Evolutionary conservation across 2,113 vertebrate genomes (phyloP).

Genomic region (Pimephales promelas): DNA sequence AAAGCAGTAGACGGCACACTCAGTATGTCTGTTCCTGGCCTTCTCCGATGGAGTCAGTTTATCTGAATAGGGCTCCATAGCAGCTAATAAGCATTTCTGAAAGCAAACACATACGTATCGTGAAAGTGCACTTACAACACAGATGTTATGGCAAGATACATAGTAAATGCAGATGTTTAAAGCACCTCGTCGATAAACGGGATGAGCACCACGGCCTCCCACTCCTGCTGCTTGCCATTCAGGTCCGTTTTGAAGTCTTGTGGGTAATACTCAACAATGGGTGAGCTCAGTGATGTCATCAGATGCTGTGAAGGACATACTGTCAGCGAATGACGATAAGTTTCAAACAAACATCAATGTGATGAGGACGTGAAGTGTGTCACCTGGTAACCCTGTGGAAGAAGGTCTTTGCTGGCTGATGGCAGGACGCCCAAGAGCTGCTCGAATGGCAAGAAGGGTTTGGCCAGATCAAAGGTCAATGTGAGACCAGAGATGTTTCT

Average conservation of each 20-base stretch:
- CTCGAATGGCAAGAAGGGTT: constrained; percentile 96
- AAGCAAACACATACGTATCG: constrained; percentile 44
- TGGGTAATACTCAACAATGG: constrained; percentile 96
- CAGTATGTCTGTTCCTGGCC: constrained; percentile 87
- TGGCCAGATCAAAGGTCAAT: constrained; percentile 88
- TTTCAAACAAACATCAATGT: not conserved
- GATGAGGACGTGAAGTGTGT: not conserved
- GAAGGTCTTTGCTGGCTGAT: constrained; percentile 91
- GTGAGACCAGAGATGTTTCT: constrained; percentile 80
- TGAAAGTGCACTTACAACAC: not conserved
- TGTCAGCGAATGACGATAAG: not conserved
- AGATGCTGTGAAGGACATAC: constrained; percentile 78
- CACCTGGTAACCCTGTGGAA: constrained; percentile 91
- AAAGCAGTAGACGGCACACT: constrained; percentile 84
- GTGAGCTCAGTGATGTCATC: constrained; percentile 88
- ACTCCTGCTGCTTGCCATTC: constrained; percentile 98
- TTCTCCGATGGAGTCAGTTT: constrained; percentile 83
- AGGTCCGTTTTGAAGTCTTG: constrained; percentile 96
- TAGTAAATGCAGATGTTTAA: not conserved
- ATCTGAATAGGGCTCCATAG: constrained; percentile 86
- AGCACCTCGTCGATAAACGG: constrained; percentile 96
- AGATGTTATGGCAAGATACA: not conserved
- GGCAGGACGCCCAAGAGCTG: constrained; percentile 95
- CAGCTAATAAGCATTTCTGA: constrained; percentile 87
- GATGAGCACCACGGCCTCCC: constrained; percentile 98